A percentile compares a stretch with the other conserved stretches of the same genome.
Evolutionary conservation across 2,888 invertebrate genomes (phyloP).

Genomic region (Embidobia sp.): DNA sequence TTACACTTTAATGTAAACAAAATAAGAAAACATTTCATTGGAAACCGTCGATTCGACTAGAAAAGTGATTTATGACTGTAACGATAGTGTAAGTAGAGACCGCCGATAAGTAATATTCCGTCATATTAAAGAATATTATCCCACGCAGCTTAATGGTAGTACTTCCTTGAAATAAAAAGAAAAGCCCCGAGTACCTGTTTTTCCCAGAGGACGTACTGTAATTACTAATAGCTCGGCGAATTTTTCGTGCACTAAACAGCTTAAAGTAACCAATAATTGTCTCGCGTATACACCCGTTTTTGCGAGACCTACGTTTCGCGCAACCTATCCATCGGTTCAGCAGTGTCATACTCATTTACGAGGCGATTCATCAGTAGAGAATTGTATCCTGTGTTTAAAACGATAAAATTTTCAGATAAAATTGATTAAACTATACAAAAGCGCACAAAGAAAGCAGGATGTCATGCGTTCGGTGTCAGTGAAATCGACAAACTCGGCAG

Average conservation of each 20-base stretch:
- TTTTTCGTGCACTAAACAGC: conserved; percentile 32
- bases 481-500: conserved; percentile 28
- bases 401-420: conserved; percentile 28
- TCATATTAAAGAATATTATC: conserved; percentile 32
- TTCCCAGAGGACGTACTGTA: conserved; percentile 22
- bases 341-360: conserved; percentile 44
- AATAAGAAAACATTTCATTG: background rate
- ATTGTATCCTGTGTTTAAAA: conserved; percentile 44
- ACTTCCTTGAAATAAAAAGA: conserved; percentile 12
- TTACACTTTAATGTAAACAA: background rate
- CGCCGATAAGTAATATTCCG: background rate
- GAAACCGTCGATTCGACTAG: background rate
- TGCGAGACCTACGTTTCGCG: conserved; percentile 6
- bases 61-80: conserved; percentile 8
- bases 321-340: conserved; percentile 15
- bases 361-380: conserved; percentile 34
- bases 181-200: conserved; percentile 2
- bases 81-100: too few species aligned
- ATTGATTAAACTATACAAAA: conserved; percentile 32
- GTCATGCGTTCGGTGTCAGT: conserved; percentile 22
- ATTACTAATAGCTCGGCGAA: conserved; percentile 19
- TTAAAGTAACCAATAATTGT: conserved; percentile 38
- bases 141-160: conserved; percentile 28
- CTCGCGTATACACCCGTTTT: conserved; percentile 21
- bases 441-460: conserved; percentile 29